A percentile compares a stretch with the other conserved stretches of the same genome.
These are phyloP conservation scores for Choreutis nemorana DNA, from an alignment of 2,888 invertebrate species.

Conservation along the genomic window DNA sequence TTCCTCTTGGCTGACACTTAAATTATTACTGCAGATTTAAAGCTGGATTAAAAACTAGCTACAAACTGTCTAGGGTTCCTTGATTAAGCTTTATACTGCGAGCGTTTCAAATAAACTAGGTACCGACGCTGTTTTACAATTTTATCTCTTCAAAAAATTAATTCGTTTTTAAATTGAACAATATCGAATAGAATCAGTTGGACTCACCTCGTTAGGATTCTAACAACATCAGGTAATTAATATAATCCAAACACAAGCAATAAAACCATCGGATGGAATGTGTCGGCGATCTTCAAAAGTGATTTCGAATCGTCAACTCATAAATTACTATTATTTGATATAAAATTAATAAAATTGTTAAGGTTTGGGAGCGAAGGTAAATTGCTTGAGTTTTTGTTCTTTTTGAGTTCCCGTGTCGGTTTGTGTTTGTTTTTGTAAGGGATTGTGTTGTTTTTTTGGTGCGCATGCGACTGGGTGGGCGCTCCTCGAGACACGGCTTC, in stretches of 20 bases:
- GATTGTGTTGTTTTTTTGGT: slow-evolving; percentile 45
- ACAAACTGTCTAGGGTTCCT: too few species aligned
- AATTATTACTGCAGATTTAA: slow-evolving; percentile 13
- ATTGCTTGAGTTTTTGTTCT: slow-evolving; percentile 54
- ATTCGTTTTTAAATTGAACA: too few species aligned
- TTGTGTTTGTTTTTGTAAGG: slow-evolving; percentile 58
- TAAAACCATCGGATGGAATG: slow-evolving; percentile 52
- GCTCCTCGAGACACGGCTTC: slow-evolving; percentile 52
- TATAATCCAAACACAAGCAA: slow-evolving; percentile 45
- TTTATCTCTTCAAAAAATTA: too few species aligned
- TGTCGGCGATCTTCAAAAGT: slow-evolving; percentile 53
- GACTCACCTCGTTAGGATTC: too few species aligned
- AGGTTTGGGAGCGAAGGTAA: slow-evolving; percentile 57
- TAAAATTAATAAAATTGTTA: slow-evolving; percentile 66
- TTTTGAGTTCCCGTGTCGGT: slow-evolving; percentile 58
- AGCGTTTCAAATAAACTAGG: too few species aligned
- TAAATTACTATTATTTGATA: slow-evolving; percentile 63
- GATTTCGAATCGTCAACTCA: slow-evolving; percentile 51
- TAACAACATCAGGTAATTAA: slow-evolving; percentile 45
- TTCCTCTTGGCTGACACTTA: slow-evolving; percentile 15
- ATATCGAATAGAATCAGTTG: too few species aligned
- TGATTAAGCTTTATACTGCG: too few species aligned
- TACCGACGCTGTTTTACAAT: too few species aligned
- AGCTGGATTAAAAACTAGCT: too few species aligned
- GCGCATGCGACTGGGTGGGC: slow-evolving; percentile 54